Conservation (phyloP, 2,113 vertebrate genomes). For the Erinaceus europaeus region DNA sequence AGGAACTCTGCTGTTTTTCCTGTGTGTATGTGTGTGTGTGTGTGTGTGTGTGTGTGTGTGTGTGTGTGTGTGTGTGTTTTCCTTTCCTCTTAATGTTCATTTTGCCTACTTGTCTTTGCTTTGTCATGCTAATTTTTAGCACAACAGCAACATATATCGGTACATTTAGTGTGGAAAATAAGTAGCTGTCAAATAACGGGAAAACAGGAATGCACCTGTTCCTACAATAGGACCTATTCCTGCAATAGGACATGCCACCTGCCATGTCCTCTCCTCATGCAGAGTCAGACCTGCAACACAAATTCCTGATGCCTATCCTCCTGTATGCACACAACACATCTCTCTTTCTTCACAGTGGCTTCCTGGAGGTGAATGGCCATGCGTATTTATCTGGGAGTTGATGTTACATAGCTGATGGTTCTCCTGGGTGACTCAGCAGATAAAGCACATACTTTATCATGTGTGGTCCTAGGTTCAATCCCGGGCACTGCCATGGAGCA, state of each 20-base stretch:
- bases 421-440: no score
- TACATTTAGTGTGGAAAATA: not conserved
- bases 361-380: not conserved
- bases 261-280: not conserved
- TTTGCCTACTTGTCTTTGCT: not conserved
- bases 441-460: no score
- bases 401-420: not conserved
- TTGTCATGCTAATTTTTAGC: not conserved
- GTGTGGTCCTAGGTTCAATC: no score
- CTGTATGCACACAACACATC: not conserved
- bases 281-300: not conserved
- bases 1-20: not conserved
- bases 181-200: not conserved
- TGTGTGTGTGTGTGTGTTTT: no score
- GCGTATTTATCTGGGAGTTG: not conserved
- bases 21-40: no score
- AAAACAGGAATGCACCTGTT: not conserved
- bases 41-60: no score
- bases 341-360: not conserved
- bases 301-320: not conserved
- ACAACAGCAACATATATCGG: not conserved
- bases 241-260: not conserved
- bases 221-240: not conserved
- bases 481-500: no score
- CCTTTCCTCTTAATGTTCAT: no score